phyloP scores from a whole-genome alignment of 1,140 invertebrate species.

The Orchestia grillus region DNA sequence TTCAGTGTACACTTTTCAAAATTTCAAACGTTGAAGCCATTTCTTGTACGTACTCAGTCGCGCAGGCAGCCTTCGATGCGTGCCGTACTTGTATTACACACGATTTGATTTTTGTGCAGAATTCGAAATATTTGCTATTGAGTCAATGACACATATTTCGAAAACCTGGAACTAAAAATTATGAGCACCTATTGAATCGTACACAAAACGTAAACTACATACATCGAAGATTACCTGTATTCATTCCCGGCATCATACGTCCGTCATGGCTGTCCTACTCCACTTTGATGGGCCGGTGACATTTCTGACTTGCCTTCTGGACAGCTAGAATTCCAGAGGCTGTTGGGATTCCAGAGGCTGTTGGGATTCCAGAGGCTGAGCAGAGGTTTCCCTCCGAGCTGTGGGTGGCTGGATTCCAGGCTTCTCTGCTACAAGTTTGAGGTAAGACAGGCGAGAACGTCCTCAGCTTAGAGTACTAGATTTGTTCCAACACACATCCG shows the following conservation, averaged over 20 bases:
- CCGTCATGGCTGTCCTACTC: no score
- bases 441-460: neutral
- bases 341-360: neutral
- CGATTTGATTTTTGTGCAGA: neutral
- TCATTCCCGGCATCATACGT: neutral
- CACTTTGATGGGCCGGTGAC: no score
- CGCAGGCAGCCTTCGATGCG: no score
- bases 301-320: no score
- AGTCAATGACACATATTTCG: neutral
- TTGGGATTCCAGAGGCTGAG: neutral
- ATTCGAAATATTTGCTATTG: neutral
- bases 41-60: no score
- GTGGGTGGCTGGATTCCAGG: neutral
- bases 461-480: neutral
- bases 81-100: no score
- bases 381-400: neutral
- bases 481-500: neutral
- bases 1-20: no score
- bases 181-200: neutral
- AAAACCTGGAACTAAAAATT: neutral
- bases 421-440: neutral
- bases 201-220: neutral
- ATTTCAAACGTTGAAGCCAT: no score
- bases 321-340: neutral
- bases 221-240: neutral